These are phyloP conservation scores for Altica lythri DNA, from an alignment of 2,888 invertebrate species.

Conservation along the genomic window DNA sequence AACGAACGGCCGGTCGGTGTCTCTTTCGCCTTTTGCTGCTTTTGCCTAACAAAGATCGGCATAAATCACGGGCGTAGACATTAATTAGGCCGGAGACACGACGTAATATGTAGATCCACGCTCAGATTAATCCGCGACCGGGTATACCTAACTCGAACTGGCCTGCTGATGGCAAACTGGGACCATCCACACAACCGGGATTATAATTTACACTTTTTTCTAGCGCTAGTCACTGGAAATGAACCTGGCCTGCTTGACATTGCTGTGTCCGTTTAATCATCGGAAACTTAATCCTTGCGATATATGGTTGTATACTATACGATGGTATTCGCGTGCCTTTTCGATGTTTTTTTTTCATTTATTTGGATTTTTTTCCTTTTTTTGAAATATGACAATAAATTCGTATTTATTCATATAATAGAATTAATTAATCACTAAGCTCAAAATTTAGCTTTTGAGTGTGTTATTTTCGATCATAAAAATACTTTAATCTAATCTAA, in stretches of 20 bases:
- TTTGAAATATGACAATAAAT: too few relatives aligned
- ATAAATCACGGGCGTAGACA: constrained; percentile 56
- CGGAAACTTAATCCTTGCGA: constrained; percentile 8
- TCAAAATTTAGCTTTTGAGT: too few relatives aligned
- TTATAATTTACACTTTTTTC: constrained; percentile 27
- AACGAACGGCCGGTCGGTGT: constrained; percentile 40
- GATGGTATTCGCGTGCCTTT: neutral
- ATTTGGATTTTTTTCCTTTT: too few relatives aligned
- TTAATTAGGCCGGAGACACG: constrained; percentile 56
- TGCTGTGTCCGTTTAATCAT: neutral
- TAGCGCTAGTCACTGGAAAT: constrained; percentile 1
- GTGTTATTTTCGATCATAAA: too few relatives aligned
- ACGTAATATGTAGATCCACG: constrained; percentile 56
- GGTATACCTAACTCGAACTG: constrained; percentile 17
- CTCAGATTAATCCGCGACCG: constrained; percentile 48
- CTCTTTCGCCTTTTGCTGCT: constrained; percentile 37
- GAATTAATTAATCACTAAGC: too few relatives aligned
- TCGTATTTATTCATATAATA: too few relatives aligned
- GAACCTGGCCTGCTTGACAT: constrained; percentile 3
- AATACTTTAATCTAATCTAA: too few relatives aligned
- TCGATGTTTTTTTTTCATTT: neutral
- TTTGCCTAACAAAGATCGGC: constrained; percentile 46
- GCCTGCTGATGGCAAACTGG: constrained; percentile 5
- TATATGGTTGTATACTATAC: neutral
- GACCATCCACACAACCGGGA: constrained; percentile 15